Evolutionary conservation across 2,113 vertebrate genomes (phyloP), one percentile per base, ranked within the genome.

Genomic region (Phainopepla nitens): DNA sequence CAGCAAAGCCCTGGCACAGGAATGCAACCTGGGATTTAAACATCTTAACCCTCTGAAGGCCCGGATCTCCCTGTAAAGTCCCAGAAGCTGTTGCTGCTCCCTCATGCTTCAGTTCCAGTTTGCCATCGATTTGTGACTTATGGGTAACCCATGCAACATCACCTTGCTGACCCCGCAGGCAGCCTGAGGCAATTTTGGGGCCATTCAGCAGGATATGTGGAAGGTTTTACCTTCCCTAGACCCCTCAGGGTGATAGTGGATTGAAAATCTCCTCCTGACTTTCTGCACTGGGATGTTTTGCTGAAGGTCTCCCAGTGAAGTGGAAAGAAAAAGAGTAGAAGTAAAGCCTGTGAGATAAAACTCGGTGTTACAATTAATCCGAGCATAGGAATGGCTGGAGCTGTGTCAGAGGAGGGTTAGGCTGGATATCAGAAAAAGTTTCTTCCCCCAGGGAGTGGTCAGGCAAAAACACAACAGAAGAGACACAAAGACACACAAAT

Each of bases 231-330:
- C 28, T 24, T 57, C 42, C 31, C 22, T 29, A 18, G 21, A 58
- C 2, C 36, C 17, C 15, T 39, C 12, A 19, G 13, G 8, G 21
- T 16, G 50, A 35, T 0, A 19, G 29, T 0, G 4, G 39, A 18
- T 4, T 21, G 50, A 60, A 87, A 88, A 50, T 8, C 17, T 49
- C 23, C 70, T 62, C 29, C 9, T 24, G 21, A 27, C 41, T 78
- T 65, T 49, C 36, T 77, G 24, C 11, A 21, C 22, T 21, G 50
- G 35, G 35, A 8, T 29, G 8, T 60, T 89, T 77, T 41, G 73
- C 64, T n/a, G 28, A 57, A 53, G 6, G 31, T 24, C 21, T 73
- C 31, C 17, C 82, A 33, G 79, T 33, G 45, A 87, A 54, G 45
- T 42, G 41, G 44, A 71, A 82, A 23, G 17, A 47, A 78, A 81